Conservation (phyloP, 2,888 invertebrate genomes). For the Pelosia muscerda region DNA sequence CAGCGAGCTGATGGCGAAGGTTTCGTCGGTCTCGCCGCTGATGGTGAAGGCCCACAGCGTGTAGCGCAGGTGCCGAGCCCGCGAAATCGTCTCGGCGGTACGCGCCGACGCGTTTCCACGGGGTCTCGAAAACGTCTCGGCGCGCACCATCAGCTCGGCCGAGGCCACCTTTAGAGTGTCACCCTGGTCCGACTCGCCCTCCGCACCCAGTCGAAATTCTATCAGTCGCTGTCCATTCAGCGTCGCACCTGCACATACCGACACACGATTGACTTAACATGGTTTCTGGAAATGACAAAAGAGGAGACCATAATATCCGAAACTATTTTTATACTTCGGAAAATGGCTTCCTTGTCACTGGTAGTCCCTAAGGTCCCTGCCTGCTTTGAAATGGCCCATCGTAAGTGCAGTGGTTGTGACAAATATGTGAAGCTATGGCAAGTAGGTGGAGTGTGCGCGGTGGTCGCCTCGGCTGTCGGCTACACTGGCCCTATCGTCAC, state of each 20-base stretch:
- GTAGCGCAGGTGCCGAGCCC: conserved; percentile 80
- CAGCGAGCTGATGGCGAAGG: conserved; percentile 76
- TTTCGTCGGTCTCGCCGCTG: conserved; percentile 88
- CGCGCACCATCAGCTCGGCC: conserved; percentile 92
- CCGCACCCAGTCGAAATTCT: conserved; percentile 92
- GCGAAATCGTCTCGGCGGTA: conserved; percentile 70
- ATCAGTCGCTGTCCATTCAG: conserved; percentile 94
- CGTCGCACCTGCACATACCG: conserved; percentile 89
- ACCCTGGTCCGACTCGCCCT: conserved; percentile 79
- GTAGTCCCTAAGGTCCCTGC: conserved; percentile 58
- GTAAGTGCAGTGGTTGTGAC: conserved; percentile 57
- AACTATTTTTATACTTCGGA: neutral
- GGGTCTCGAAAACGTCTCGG: conserved; percentile 71
- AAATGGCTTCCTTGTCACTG: conserved; percentile 21
- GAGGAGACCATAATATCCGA: conserved; percentile 4
- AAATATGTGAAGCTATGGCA: conserved; percentile 26
- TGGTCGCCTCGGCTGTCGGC: conserved; percentile 81
- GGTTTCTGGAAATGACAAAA: conserved; percentile 6
- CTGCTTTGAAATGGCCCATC: conserved; percentile 77
- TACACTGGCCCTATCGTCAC: conserved; percentile 69
- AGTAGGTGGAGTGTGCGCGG: conserved; percentile 66
- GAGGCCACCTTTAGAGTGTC: conserved; percentile 91
- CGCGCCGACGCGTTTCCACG: too few relatives aligned
- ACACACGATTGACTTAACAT: conserved; percentile 18
- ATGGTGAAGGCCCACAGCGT: conserved; percentile 92